Evolutionary conservation across 2,113 vertebrate species (phyloP).

Genomic region (Aix galericulata): DNA sequence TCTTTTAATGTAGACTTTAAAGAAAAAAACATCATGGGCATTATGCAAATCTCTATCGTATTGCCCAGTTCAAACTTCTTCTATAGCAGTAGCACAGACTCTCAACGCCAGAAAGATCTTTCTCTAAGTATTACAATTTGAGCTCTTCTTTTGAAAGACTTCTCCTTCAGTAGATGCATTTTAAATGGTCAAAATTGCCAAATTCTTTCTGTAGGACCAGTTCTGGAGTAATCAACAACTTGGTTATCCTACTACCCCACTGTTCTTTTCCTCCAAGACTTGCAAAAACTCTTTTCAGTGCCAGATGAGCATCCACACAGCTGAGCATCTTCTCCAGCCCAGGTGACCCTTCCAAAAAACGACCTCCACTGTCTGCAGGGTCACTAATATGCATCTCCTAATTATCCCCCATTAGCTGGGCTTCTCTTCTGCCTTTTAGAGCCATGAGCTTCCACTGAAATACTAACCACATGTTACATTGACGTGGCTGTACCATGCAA

Average conservation of each 20-base stretch:
- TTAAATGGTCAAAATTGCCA: not conserved
- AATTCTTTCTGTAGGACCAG: not conserved
- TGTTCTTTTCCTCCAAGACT: not conserved
- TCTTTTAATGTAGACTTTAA: not conserved
- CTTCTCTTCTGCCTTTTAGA: not conserved
- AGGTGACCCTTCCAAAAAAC: not conserved
- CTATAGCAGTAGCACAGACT: not conserved
- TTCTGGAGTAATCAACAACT: not conserved
- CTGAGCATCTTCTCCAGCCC: not conserved
- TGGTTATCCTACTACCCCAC: not conserved
- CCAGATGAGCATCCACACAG: not conserved
- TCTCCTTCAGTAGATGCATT: not conserved
- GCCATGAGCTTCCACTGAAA: not conserved
- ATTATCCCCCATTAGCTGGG: not conserved
- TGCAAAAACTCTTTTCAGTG: not conserved
- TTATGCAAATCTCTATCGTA: not conserved
- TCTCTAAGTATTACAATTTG: not conserved
- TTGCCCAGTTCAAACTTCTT: not conserved
- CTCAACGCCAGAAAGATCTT: not conserved
- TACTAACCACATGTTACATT: not conserved
- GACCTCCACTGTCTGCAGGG: not conserved
- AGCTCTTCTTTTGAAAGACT: not conserved
- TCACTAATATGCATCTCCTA: not conserved
- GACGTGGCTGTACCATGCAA: not conserved
- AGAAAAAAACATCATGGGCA: not conserved